A percentile compares a stretch with the other conserved stretches of the same genome.
These are phyloP conservation scores for Brachionus sp. DNA, from an alignment of 1,140 invertebrate genomes.

Conservation along the genomic window DNA sequence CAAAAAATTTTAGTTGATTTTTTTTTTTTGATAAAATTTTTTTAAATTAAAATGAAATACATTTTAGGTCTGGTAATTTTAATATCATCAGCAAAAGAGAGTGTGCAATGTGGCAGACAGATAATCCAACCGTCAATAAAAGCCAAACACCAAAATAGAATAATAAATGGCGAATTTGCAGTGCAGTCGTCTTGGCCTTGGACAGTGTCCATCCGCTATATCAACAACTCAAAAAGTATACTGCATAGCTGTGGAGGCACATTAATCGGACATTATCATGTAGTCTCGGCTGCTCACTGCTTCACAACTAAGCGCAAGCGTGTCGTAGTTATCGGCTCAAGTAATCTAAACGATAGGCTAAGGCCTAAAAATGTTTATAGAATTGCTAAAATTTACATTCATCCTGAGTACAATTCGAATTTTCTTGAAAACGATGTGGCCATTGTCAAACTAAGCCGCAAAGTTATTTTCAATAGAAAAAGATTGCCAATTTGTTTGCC, in stretches of 20 bases:
- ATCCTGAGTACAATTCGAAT: background rate
- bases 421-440: slow-evolving; percentile 13
- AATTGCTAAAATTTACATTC: background rate
- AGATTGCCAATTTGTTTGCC: slow-evolving; percentile 17
- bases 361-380: background rate
- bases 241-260: slow-evolving; percentile 48
- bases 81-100: background rate
- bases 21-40: too few species aligned
- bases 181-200: slow-evolving; percentile 19
- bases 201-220: slow-evolving; percentile 16
- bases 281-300: slow-evolving; percentile 50
- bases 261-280: slow-evolving; percentile 47
- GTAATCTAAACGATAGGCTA: background rate
- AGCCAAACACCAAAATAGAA: background rate
- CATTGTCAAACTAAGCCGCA: background rate
- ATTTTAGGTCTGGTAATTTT: background rate
- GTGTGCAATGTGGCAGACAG: background rate
- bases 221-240: background rate
- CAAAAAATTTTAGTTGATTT: too few species aligned
- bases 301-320: background rate
- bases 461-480: background rate
- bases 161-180: slow-evolving; percentile 37
- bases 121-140: background rate
- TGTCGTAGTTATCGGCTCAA: background rate
- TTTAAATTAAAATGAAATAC: background rate